Evolutionary conservation across 2,888 invertebrate genomes (phyloP).

Genomic region (Rhyacophila evoluta): DNA sequence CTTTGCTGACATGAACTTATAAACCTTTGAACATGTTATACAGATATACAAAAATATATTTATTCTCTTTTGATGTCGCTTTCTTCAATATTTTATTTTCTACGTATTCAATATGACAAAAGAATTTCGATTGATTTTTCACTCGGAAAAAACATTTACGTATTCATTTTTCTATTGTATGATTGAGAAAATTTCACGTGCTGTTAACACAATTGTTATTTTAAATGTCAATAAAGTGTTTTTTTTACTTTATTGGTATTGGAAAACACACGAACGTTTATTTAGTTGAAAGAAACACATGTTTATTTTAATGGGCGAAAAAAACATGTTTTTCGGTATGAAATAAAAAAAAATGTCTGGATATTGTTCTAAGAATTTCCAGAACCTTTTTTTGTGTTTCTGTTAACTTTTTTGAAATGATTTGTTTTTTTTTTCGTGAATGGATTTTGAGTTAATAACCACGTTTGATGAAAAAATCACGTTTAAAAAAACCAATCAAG

Average conservation of each 20-base stretch:
- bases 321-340: no score
- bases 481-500: no score
- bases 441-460: background rate
- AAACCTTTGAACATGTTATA: background rate
- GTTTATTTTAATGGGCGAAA: no score
- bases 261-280: no score
- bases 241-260: slow-evolving; percentile 4
- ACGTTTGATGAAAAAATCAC: no score
- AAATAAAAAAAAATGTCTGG: no score
- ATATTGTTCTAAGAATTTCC: background rate
- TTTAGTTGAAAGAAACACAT: no score
- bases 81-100: slow-evolving; percentile 7
- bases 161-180: slow-evolving; percentile 1
- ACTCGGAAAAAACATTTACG: slow-evolving; percentile 17
- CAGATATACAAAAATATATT: background rate
- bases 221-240: background rate
- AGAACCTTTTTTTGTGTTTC: background rate
- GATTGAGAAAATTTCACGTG: slow-evolving; percentile 19
- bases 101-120: slow-evolving; percentile 13
- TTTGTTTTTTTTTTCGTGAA: background rate
- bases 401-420: background rate
- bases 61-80: background rate
- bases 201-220: background rate
- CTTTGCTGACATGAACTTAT: background rate
- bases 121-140: slow-evolving; percentile 16